phyloP scores from a whole-genome alignment of 2,797 vertebrate genomes.

The Rhinogobio ventralis region DNA sequence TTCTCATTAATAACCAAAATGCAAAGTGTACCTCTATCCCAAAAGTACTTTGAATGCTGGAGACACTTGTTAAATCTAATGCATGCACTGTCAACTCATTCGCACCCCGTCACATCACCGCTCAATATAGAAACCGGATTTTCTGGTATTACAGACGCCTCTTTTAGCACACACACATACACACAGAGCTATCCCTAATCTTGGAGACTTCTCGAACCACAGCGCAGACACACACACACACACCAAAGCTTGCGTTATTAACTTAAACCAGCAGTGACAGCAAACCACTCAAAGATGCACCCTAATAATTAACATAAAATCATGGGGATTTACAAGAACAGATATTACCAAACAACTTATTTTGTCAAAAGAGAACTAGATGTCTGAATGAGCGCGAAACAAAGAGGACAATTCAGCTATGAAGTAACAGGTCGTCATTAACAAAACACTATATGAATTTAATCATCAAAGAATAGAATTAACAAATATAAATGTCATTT shows the following conservation, averaged over 20 bases:
- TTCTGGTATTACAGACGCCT: conserved; percentile 83
- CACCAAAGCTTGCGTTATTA: conserved; percentile 26
- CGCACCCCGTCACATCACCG: conserved; percentile 86
- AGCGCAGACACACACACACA: conserved; percentile 25
- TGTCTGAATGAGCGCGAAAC: conserved; percentile 16
- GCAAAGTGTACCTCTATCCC: conserved; percentile 60
- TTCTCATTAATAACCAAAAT: conserved; percentile 51
- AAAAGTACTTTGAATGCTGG: conserved; percentile 77
- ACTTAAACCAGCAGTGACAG: conserved; percentile 22
- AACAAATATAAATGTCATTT: background rate
- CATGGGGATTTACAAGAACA: background rate
- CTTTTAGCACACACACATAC: conserved; percentile 71
- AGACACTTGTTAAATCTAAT: conserved; percentile 85
- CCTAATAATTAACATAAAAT: conserved; percentile 39
- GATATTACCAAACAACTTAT: conserved; percentile 10
- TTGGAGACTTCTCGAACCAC: conserved; percentile 53
- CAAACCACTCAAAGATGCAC: conserved; percentile 23
- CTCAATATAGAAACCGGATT: conserved; percentile 88
- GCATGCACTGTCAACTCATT: conserved; percentile 85
- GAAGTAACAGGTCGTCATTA: conserved; percentile 9
- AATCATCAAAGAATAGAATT: background rate
- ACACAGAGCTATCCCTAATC: conserved; percentile 68
- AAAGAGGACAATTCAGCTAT: conserved; percentile 18
- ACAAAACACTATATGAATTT: background rate
- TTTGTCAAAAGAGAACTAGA: conserved; percentile 4